Conservation (phyloP, 1,140 invertebrate genomes). For the Limonius californicus region DNA sequence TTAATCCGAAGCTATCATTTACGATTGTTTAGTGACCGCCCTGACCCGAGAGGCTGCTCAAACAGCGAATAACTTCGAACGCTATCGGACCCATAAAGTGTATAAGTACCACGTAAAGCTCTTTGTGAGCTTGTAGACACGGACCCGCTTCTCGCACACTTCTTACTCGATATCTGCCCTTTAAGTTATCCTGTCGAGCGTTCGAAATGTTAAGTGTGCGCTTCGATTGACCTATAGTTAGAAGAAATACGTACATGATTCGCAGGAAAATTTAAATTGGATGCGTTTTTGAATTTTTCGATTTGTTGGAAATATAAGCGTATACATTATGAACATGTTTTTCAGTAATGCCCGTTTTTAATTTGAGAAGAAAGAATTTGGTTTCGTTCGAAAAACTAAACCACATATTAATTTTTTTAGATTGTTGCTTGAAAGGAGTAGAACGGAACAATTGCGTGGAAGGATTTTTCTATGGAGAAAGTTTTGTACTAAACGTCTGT, state of each 20-base stretch:
- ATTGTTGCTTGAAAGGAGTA: too few species aligned
- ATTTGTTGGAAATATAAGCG: too few species aligned
- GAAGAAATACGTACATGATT: neutral
- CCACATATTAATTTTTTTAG: too few species aligned
- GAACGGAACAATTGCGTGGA: too few species aligned
- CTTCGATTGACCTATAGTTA: neutral
- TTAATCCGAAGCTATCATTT: constrained; percentile 11
- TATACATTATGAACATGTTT: neutral
- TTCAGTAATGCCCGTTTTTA: neutral
- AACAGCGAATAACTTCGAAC: constrained; percentile 32
- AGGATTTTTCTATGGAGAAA: too few species aligned
- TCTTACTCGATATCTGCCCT: neutral
- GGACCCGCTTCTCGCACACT: constrained; percentile 1
- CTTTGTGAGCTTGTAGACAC: constrained; percentile 30
- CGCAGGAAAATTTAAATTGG: too few species aligned
- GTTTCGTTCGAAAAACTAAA: too few species aligned
- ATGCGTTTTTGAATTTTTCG: too few species aligned
- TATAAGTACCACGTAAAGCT: constrained; percentile 37
- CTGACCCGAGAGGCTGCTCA: constrained; percentile 23
- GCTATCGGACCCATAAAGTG: constrained; percentile 35
- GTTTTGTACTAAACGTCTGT: too few species aligned
- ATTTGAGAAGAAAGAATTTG: neutral
- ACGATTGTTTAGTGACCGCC: constrained; percentile 20
- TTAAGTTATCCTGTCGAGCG: constrained; percentile 12
- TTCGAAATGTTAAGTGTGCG: neutral